Base-by-base conservation (phyloP, 2,113 vertebrate species). In the Dunckerocampus dactyliophorus region DNA sequence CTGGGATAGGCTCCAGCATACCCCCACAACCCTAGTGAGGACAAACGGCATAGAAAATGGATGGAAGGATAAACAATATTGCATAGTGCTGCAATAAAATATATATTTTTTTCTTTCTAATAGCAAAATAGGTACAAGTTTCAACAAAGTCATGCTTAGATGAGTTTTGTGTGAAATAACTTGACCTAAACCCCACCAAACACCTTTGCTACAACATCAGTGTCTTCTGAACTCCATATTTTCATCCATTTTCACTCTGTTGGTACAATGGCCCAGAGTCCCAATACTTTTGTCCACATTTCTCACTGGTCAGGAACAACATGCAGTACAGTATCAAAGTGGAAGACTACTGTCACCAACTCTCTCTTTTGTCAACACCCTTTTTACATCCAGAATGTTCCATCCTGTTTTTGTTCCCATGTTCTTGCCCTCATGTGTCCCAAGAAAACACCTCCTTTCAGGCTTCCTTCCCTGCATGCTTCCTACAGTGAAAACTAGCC, bases 321-420 rank as follows among this genome's bases (percentile, higher is more conserved):
- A 7, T 19, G 28, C 31, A 34, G 9, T n/a, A 15, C 57, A 72
- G 79, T 69, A 83, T 57, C 62, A 43, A n/a, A 51, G 49, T 70
- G 67, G 59, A 62, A 60, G 60, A 67, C 80, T 63, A 39, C 64
- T 77, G 70, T 82, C 76, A 82, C 58, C 10, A 48, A 64, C 54
- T 73, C 69, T 68, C 63, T 74, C 68, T 34, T n/a, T 37, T 22
- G 74, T 75, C 67, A 19, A 74, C 73, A 47, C 63, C 65, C 63
- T 75, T 47, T 43, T 63, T 69, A 57, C 65, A 16, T 77, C 71
- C 64, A 77, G 49, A 88, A 81, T 80, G 77, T 88, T 88, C 76
- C 82, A 80, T 89, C 86, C 88, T 89, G 88, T 88, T 84, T 82
- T 89, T 89, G 83, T 87, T 85, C 82, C 74, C 60, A 58, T 69